Evolutionary conservation across 2,797 vertebrate species (phyloP), one percentile per base, ranked within the genome.

Genomic region (Carduelis carduelis): DNA sequence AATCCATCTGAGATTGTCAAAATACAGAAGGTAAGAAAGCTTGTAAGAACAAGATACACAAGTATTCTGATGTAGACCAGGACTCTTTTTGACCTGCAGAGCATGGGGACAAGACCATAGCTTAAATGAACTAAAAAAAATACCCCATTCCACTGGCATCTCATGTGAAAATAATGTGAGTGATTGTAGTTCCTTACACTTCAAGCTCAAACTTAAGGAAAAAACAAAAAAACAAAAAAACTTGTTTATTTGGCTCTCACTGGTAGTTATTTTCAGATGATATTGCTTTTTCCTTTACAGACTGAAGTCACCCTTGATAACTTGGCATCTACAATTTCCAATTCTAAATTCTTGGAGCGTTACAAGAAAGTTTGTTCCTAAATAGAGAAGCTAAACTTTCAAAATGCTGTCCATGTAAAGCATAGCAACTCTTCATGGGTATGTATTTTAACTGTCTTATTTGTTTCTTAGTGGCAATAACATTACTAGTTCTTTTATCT

Each of bases 381-480:
- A 87, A 63, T 88, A 88, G 35, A 90, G 68, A 81, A 90, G 13
- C 37, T 81, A 90, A 83, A 79, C 64, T 63, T 94, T 61, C 39
- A 87, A 80, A 90, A 83, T 39, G 22, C 32, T 74, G 53, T 69
- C 64, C 34, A 55, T 18, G 23, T 78, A 90, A 70, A 83, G 47
- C n/a, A 78, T 7, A 84, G 74, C 44, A 90, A 32, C 44, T 84
- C 47, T 70, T 57, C 77, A 88, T 6, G 56, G 52, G 49, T 47
- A 57, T 34, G 52, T 90, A 75, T 89, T 94, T 95, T 96, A 87
- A 96, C 94, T 96, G 82, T 78, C 94, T 96, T 96, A 83, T 94
- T 94, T 92, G 59, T 91, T 96, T 93, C 92, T 78, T 59, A 66
- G 68, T 85, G 78, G 82, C 84, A 96, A 90, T 87, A 91, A 83